phyloP scores from a whole-genome alignment of 2,888 invertebrate genomes.

The Phaedon cochleariae region DNA sequence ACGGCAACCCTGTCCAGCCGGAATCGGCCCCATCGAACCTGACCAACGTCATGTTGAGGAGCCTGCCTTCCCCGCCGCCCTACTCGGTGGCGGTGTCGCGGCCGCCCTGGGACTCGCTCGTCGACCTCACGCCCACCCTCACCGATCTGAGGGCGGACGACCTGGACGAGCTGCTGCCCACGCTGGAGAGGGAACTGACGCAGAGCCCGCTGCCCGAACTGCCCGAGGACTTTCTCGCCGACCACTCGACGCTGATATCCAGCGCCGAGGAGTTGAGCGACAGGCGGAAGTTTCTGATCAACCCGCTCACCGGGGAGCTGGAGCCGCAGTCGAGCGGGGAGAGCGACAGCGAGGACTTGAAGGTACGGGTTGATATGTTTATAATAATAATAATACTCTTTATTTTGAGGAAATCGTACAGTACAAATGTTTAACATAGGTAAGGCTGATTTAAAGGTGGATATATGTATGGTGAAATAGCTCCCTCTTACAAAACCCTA shows the following conservation, averaged over 20 bases:
- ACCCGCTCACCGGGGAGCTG: slow-evolving; percentile 87
- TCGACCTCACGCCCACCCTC: slow-evolving; percentile 59
- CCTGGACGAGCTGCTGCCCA: slow-evolving; percentile 72
- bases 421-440: no score
- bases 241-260: slow-evolving; percentile 34
- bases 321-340: slow-evolving; percentile 80
- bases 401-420: no score
- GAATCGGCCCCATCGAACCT: not conserved
- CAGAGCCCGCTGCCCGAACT: slow-evolving; percentile 64
- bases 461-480: no score
- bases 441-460: no score
- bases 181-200: slow-evolving; percentile 68
- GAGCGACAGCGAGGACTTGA: slow-evolving; percentile 63
- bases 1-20: no score
- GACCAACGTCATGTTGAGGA: slow-evolving; percentile 32
- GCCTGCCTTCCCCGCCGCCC: slow-evolving; percentile 51
- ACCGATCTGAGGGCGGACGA: slow-evolving; percentile 64
- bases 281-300: slow-evolving; percentile 84
- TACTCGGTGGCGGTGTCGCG: slow-evolving; percentile 50
- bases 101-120: slow-evolving; percentile 51
- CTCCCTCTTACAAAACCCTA: no score
- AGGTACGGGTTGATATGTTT: no score
- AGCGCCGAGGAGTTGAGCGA: slow-evolving; percentile 62
- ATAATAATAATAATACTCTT: no score
- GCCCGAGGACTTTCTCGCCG: slow-evolving; percentile 61